Conservation (phyloP, 2,888 invertebrate species). For the Meloe dianella region DNA sequence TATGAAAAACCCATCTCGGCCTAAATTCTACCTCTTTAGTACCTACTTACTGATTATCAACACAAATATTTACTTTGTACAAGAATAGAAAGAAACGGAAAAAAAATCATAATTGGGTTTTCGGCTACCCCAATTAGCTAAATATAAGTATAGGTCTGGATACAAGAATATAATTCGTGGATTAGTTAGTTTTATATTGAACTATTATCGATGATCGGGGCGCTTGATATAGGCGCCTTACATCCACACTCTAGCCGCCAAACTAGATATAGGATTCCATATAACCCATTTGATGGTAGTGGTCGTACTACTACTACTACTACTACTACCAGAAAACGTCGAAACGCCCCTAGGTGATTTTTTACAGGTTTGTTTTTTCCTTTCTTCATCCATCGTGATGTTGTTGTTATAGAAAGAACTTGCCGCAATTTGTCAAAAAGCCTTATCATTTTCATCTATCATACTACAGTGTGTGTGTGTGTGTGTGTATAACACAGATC, state of each 20-base stretch:
- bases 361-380: background rate
- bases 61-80: conserved; percentile 52
- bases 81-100: background rate
- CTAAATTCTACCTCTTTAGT: conserved; percentile 34
- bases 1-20: background rate
- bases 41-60: conserved; percentile 36
- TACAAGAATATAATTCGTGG: conserved; percentile 50
- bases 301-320: no score
- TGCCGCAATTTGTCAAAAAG: background rate
- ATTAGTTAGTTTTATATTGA: conserved; percentile 53
- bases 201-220: conserved; percentile 55
- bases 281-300: conserved; percentile 7
- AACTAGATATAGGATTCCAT: background rate
- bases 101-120: conserved; percentile 57
- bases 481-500: background rate
- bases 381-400: background rate
- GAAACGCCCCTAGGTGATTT: background rate
- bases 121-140: conserved; percentile 57
- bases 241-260: conserved; percentile 35
- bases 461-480: no score
- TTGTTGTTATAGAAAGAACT: background rate
- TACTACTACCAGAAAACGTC: background rate
- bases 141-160: conserved; percentile 57
- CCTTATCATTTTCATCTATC: conserved; percentile 1
- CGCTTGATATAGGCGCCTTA: conserved; percentile 52